phyloP scores from a whole-genome alignment of 2,797 vertebrate genomes.

The Dicrostonyx torquatus region DNA sequence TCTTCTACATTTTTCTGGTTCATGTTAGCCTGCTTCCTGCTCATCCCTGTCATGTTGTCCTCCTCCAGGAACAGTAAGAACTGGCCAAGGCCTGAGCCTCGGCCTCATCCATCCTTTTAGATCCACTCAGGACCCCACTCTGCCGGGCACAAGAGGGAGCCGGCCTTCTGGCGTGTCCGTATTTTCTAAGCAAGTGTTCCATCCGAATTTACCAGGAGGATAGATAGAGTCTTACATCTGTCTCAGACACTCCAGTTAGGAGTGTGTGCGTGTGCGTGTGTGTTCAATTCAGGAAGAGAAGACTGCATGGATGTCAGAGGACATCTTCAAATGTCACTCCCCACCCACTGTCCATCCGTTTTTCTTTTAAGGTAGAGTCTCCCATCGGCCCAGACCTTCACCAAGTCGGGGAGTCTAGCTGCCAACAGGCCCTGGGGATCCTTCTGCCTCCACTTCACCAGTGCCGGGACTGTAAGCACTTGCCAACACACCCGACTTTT shows the following conservation, averaged over 20 bases:
- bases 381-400: neutral
- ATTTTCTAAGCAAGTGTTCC: neutral
- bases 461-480: neutral
- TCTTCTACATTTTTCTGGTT: neutral
- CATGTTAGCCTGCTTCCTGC: neutral
- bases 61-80: neutral
- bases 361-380: neutral
- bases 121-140: neutral
- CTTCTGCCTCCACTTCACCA: neutral
- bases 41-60: too few species aligned
- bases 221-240: accelerated
- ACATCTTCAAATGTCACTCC: neutral
- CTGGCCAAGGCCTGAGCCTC: neutral
- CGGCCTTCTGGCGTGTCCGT: neutral
- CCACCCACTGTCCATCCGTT: neutral
- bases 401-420: neutral
- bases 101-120: neutral
- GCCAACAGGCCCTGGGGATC: neutral
- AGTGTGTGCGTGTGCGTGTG: too few species aligned
- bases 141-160: neutral
- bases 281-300: neutral
- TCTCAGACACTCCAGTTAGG: neutral
- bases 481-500: neutral
- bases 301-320: neutral
- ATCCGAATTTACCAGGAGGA: neutral